Conservation (phyloP, 1,140 invertebrate genomes). For the Camponotus pennsylvanicus region DNA sequence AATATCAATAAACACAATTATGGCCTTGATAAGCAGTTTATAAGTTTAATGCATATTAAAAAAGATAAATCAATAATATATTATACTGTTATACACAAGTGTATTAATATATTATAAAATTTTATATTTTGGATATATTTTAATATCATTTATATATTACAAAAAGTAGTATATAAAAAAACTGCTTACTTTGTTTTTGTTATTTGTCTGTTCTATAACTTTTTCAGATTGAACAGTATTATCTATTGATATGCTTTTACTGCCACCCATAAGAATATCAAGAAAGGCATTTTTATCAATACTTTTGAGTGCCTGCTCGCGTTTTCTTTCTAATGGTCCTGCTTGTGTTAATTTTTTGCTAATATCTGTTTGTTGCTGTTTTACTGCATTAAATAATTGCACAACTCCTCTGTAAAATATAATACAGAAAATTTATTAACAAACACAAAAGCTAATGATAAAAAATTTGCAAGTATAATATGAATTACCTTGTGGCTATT, state of each 20-base stretch:
- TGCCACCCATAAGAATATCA: conserved; percentile 92
- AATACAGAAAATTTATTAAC: conserved; percentile 29
- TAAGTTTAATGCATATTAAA: background rate
- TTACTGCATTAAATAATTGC: conserved; percentile 96
- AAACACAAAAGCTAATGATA: background rate
- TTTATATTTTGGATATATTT: background rate
- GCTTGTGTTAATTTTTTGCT: conserved; percentile 91
- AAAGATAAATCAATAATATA: background rate
- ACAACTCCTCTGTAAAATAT: conserved; percentile 92
- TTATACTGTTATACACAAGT: background rate
- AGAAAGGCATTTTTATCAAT: conserved; percentile 94
- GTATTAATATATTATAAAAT: background rate
- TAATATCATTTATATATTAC: background rate
- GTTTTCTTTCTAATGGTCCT: conserved; percentile 92
- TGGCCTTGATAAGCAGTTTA: conserved; percentile 32
- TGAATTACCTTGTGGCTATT: conserved; percentile 90
- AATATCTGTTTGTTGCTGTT: conserved; percentile 93
- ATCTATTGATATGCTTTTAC: conserved; percentile 85
- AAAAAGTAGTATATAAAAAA: background rate
- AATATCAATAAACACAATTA: conserved; percentile 48
- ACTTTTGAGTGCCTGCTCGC: conserved; percentile 93
- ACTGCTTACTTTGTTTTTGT: conserved; percentile 53
- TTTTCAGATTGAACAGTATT: conserved; percentile 56
- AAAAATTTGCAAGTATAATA: conserved; percentile 6
- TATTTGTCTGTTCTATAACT: conserved; percentile 6